Percentiles rank a stretch among this genome's conserved stretches.
These are phyloP conservation scores for Sylvietta virens DNA, from an alignment of 2,113 vertebrate species.

Conservation along the genomic window DNA sequence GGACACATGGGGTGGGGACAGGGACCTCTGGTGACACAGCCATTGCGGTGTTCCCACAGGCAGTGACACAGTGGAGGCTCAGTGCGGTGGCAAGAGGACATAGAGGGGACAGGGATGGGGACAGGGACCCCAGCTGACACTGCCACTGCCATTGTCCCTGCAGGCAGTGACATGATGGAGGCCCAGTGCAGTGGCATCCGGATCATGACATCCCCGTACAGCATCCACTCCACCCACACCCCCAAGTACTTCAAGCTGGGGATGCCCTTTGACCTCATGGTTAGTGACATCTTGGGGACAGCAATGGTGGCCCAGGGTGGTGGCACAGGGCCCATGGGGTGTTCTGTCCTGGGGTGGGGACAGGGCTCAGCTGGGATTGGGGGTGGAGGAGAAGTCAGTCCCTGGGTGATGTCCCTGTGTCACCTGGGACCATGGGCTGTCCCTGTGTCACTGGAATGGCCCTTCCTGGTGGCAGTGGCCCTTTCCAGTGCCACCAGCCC, in stretches of 20 bases:
- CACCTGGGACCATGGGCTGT: rapidly evolving
- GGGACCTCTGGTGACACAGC: too few species aligned
- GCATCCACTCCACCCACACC: too few species aligned
- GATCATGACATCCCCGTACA: too few species aligned
- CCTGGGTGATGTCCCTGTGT: neutral
- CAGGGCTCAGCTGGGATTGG: too few species aligned
- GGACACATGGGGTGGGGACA: too few species aligned
- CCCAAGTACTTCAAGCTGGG: too few species aligned
- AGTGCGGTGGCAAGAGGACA: too few species aligned
- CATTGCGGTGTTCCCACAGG: too few species aligned
- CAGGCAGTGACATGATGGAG: slow-evolving; percentile 88
- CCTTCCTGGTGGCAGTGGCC: neutral
- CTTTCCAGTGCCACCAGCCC: neutral
- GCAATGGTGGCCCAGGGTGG: neutral
- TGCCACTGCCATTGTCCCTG: rapidly evolving
- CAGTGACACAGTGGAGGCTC: too few species aligned
- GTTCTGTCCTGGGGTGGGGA: neutral
- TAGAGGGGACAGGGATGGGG: too few species aligned
- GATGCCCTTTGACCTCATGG: too few species aligned
- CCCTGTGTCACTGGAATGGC: neutral
- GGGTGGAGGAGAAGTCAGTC: neutral
- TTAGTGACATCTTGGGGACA: too few species aligned
- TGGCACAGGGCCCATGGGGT: neutral
- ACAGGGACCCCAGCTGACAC: neutral
- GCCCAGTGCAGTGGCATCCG: slow-evolving; percentile 59